A percentile compares a stretch with the other conserved stretches of the same genome.
These are phyloP conservation scores for Zaprionus kolodkinae DNA, from an alignment of 1,140 invertebrate species.

Conservation along the genomic window DNA sequence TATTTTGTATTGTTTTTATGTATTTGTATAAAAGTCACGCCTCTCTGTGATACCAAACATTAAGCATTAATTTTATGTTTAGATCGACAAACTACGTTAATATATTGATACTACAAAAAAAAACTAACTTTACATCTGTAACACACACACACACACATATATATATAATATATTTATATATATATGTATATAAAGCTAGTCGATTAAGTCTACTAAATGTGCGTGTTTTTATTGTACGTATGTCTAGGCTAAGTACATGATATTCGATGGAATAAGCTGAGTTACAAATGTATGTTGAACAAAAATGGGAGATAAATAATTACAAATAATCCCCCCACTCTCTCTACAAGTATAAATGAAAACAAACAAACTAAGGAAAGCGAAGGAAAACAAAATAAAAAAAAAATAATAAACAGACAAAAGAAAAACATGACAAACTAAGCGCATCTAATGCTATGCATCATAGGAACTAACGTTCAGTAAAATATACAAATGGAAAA, in stretches of 20 bases:
- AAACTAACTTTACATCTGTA: slow-evolving; percentile 30
- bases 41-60: slow-evolving; percentile 84
- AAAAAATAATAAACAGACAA: slow-evolving; percentile 47
- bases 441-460: slow-evolving; percentile 68
- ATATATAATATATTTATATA: slow-evolving; percentile 23
- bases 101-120: slow-evolving; percentile 39
- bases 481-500: slow-evolving; percentile 52
- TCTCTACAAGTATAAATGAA: slow-evolving; percentile 13
- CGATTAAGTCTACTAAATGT: slow-evolving; percentile 68
- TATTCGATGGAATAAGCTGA: slow-evolving; percentile 52
- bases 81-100: slow-evolving; percentile 72
- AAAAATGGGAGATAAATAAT: slow-evolving; percentile 51
- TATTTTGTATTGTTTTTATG: slow-evolving; percentile 60
- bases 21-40: slow-evolving; percentile 82
- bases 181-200: slow-evolving; percentile 31
- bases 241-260: slow-evolving; percentile 63
- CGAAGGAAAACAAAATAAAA: slow-evolving; percentile 24
- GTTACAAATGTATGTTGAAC: slow-evolving; percentile 43
- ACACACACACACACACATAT: slow-evolving; percentile 36
- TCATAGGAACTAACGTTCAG: slow-evolving; percentile 63
- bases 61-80: slow-evolving; percentile 84
- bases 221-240: slow-evolving; percentile 75
- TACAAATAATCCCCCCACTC: slow-evolving; percentile 45
- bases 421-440: slow-evolving; percentile 70
- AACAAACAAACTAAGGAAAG: slow-evolving; percentile 17